Evolutionary conservation across 2,888 invertebrate genomes (phyloP), one percentile per base, ranked within the genome.

Genomic region (Aromia moschata): DNA sequence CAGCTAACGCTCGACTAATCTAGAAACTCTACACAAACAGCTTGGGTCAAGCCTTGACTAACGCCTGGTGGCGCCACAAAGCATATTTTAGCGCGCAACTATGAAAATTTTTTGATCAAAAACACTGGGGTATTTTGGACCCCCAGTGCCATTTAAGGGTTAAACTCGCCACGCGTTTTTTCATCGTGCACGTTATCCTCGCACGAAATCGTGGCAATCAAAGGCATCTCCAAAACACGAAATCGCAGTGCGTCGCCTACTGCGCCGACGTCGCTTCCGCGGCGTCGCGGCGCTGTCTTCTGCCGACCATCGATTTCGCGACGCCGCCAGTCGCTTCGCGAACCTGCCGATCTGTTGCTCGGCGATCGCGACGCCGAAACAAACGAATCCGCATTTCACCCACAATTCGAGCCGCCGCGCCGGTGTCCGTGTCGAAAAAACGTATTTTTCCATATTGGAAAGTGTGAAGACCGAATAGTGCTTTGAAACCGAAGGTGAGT

Each of bases 221-320:
- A 31, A 31, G 31, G 14, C 18, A 38, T 12, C 38, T 37, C 20
- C 49, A 49, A 38, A 38, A 37, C 47, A 9, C 9, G 5, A 5
- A 4, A 25, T 9, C 25, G 25, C 36, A 36, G 20, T 47, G 14
- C 49, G 30, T n/a, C 1, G 15, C 14, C 33, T 11, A 54, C 38
- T 60, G 69, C 76, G 76, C 76, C 69, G 64, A 67, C 70, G 65
- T 69, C 62, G 60, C 60, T 56, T 62, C 61, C 61, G 73, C 71
- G 71, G 76, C 78, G 77, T 77, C 79, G 75, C 76, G 79, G 74
- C 77, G 79, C 70, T 67, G 58, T 60, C 67, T 60, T 64, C 65
- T 65, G 64, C 52, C 69, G 60, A 69, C 67, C 76, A 79, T 79
- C 79, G 79, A 79, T 79, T 77, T 75, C 73, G 77, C 75, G 65